Percentiles rank a stretch among this genome's conserved stretches.
phyloP scores from a whole-genome alignment of 2,113 vertebrate species.

The Chaenocephalus aceratus region DNA sequence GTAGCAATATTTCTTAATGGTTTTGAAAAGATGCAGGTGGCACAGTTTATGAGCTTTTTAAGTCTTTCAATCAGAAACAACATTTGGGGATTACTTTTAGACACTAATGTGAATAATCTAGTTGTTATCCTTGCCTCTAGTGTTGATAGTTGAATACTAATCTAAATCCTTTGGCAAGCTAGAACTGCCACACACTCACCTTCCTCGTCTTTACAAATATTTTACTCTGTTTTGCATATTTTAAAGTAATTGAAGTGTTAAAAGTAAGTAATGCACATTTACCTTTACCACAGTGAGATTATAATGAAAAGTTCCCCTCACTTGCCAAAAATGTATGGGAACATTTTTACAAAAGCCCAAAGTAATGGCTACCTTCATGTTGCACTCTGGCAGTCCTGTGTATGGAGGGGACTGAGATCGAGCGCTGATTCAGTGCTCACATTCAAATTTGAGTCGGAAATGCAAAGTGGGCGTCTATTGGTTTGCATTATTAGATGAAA shows the following conservation, averaged over 20 bases:
- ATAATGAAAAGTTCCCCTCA: background rate
- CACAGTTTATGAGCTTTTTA: background rate
- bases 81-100: background rate
- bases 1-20: background rate
- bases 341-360: background rate
- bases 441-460: slow-evolving; percentile 15
- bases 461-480: background rate
- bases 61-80: background rate
- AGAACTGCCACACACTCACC: background rate
- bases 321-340: background rate
- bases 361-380: background rate
- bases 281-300: too few species aligned
- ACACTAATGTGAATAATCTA: too few species aligned
- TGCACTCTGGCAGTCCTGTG: background rate
- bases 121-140: too few species aligned
- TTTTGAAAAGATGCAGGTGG: background rate
- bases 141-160: too few species aligned
- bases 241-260: background rate
- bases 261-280: background rate
- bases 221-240: background rate
- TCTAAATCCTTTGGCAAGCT: background rate
- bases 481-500: slow-evolving; percentile 31
- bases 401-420: background rate
- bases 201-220: background rate
- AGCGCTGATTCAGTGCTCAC: background rate